Evolutionary conservation across 2,113 vertebrate species (phyloP).

Genomic region (Pelusios castaneus): DNA sequence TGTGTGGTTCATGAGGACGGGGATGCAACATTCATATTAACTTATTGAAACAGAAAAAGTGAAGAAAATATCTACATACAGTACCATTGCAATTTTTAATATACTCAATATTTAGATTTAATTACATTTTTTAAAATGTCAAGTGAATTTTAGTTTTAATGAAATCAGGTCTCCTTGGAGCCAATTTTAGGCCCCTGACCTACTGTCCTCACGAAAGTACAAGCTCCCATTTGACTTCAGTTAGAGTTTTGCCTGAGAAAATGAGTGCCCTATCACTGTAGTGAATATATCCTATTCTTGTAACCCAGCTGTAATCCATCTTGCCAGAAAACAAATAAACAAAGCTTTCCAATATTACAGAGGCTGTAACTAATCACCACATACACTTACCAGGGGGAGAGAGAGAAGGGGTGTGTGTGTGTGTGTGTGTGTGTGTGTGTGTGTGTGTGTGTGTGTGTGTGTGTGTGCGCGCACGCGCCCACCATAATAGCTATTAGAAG

Average conservation of each 20-base stretch:
- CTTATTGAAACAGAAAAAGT: neutral
- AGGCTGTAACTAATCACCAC: neutral
- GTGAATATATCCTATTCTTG: neutral
- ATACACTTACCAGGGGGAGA: neutral
- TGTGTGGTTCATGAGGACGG: neutral
- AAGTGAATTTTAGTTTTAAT: neutral
- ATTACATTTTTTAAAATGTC: neutral
- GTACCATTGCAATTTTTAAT: neutral
- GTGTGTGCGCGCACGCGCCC: neutral
- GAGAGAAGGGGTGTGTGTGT: too few species aligned
- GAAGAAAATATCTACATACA: neutral
- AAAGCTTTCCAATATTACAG: neutral
- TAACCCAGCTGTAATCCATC: neutral
- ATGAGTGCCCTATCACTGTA: neutral
- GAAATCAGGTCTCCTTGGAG: neutral
- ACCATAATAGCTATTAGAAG: neutral
- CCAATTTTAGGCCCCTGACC: neutral
- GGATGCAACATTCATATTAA: neutral
- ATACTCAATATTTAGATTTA: neutral
- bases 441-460: too few species aligned
- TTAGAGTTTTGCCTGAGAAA: neutral
- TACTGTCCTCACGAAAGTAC: neutral
- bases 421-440: too few species aligned
- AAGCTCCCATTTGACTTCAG: neutral
- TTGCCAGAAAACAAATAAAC: neutral